These are phyloP conservation scores for Hetaerina americana DNA, from an alignment of 1,140 invertebrate genomes.

Conservation along the genomic window DNA sequence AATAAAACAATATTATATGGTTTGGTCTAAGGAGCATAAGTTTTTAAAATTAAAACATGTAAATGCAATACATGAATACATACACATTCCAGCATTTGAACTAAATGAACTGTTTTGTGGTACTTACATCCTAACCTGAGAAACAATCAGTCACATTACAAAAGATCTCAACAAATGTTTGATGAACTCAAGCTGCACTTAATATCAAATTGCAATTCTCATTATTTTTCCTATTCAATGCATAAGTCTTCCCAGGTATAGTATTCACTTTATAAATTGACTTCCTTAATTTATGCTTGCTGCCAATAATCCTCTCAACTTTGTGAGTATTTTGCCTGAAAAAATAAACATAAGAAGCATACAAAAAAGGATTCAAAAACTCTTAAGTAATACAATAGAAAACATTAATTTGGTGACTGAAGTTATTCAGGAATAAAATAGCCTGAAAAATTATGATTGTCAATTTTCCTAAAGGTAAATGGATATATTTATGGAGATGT, in stretches of 20 bases:
- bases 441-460: neutral
- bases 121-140: too few relatives aligned
- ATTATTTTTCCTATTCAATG: conserved; percentile 64
- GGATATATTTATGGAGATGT: neutral
- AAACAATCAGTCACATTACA: too few relatives aligned
- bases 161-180: too few relatives aligned
- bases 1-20: too few relatives aligned
- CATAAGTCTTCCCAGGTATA: conserved; percentile 54
- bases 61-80: too few relatives aligned
- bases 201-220: conserved; percentile 50
- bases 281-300: conserved; percentile 47
- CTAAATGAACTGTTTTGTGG: too few relatives aligned
- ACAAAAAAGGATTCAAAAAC: conserved; percentile 7
- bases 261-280: conserved; percentile 33
- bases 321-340: conserved; percentile 50
- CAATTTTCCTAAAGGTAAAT: neutral
- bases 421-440: neutral
- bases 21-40: too few relatives aligned
- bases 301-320: conserved; percentile 51
- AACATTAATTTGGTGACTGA: neutral
- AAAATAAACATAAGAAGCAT: conserved; percentile 17
- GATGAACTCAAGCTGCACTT: too few relatives aligned
- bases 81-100: too few relatives aligned
- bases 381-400: neutral
- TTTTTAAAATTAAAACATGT: too few relatives aligned